phyloP scores from a whole-genome alignment of 1,140 invertebrate genomes.

The Metaphire vulgaris region DNA sequence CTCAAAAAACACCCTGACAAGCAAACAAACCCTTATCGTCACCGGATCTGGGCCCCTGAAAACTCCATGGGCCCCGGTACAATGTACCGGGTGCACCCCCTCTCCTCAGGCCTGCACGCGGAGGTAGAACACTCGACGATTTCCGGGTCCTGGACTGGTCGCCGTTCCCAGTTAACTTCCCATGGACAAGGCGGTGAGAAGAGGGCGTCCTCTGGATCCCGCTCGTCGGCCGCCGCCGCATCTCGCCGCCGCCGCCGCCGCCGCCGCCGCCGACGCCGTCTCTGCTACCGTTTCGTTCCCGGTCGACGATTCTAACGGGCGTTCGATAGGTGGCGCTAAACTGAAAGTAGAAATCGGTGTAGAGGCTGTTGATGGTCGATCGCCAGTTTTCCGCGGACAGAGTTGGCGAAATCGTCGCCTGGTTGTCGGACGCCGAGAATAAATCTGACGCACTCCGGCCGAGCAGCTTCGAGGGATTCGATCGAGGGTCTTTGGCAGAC shows the following conservation, averaged over 20 bases:
- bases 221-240: neutral
- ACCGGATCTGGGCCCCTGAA: too few relatives aligned
- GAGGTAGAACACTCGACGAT: too few relatives aligned
- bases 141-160: neutral
- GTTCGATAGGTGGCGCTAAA: neutral
- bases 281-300: too few relatives aligned
- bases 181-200: too few relatives aligned
- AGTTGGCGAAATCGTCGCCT: neutral
- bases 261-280: too few relatives aligned
- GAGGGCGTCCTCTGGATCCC: neutral
- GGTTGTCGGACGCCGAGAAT: neutral
- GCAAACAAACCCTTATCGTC: too few relatives aligned
- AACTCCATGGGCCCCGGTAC: too few relatives aligned
- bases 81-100: too few relatives aligned
- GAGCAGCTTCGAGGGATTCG: neutral
- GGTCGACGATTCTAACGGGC: neutral
- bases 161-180: neutral
- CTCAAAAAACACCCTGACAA: too few relatives aligned
- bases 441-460: neutral
- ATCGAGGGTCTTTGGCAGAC: neutral
- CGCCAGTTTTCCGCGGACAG: neutral
- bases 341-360: neutral
- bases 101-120: too few relatives aligned
- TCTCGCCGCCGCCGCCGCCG: neutral
- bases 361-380: neutral